Evolutionary conservation across 2,888 invertebrate species (phyloP), one percentile per base, ranked within the genome.

Genomic region (Plagodis dolabraria): DNA sequence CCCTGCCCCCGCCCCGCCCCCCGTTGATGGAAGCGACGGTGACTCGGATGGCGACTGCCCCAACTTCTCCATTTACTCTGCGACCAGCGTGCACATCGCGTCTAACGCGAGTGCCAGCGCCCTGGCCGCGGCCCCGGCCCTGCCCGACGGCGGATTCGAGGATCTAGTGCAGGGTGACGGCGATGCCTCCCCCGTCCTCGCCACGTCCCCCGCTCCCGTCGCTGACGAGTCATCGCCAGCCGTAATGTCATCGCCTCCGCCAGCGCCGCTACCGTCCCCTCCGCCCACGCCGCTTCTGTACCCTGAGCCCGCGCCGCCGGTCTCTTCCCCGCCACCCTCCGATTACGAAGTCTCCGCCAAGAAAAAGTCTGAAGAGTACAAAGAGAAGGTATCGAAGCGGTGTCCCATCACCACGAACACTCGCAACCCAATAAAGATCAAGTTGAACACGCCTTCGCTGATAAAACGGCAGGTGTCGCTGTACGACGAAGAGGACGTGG

Each of bases 1-100:
- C 42, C 71, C 79, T 38, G 65, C 79, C 5, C 60, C 9, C n/a
- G 69, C 70, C 42, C 71, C 79, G 42, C n/a, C 6, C 42, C 38
- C 65, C 79, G 5, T 59, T 59, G 82, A 78, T 51, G 80, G 84
- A 47, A 93, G 92, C 61, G 89, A 89, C 62, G 87, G 86, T 10
- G 89, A 87, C 51, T 94, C 94, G 12, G 95, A 94, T 55, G 95
- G 96, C 0, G 96, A 96, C 71, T 97, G 97, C 83, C 97, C 97
- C 5, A 97, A 97, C 83, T 97, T 97, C 82, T 96, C 96, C 9
- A 96, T 97, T 68, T 97, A 97, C 85, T 97, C 97, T 0, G 95
- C 96, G 7, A 95, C 96, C 72, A 96, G 96, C 62, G 95, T 96
- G 77, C 95, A 96, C 69, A 94, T 96, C 52, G 96, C 96, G 0